These are phyloP conservation scores for Pongo pygmaeus DNA, from an alignment of 2,113 vertebrate species.

Conservation along the genomic window DNA sequence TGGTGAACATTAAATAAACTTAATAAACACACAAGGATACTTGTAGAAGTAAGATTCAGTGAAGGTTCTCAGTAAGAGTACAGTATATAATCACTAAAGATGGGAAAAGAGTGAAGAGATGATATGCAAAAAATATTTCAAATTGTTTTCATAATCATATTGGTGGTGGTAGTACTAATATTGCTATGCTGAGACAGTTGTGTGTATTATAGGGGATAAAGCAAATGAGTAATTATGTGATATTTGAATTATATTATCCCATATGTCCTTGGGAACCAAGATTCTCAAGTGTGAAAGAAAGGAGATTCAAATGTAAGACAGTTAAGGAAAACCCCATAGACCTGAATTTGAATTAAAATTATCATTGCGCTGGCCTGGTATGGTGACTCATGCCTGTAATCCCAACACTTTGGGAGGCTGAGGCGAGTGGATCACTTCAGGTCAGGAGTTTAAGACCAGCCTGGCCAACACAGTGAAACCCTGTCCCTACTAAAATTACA, in stretches of 20 bases:
- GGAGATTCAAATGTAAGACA: background rate
- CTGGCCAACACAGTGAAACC: no score
- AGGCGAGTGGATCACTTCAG: no score
- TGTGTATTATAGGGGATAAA: background rate
- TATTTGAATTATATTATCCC: background rate
- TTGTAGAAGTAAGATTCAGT: background rate
- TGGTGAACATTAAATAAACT: background rate
- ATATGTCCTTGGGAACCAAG: background rate
- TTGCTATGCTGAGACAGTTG: slow-evolving; percentile 12
- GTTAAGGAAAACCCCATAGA: background rate
- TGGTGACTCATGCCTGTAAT: no score
- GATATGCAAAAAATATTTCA: background rate
- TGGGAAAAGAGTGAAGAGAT: background rate
- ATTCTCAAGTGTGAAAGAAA: slow-evolving; percentile 29
- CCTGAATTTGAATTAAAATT: slow-evolving; percentile 15
- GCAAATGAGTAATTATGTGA: slow-evolving; percentile 33
- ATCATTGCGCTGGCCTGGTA: background rate
- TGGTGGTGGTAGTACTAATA: background rate
- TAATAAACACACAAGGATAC: background rate
- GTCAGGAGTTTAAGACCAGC: no score
- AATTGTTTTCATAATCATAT: background rate
- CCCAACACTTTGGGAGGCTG: no score
- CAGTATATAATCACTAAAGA: background rate
- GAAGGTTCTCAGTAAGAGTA: background rate
- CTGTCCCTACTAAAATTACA: no score